These are phyloP conservation scores for Drosophila austrosaltans DNA, from an alignment of 2,888 invertebrate species.

Conservation along the genomic window DNA sequence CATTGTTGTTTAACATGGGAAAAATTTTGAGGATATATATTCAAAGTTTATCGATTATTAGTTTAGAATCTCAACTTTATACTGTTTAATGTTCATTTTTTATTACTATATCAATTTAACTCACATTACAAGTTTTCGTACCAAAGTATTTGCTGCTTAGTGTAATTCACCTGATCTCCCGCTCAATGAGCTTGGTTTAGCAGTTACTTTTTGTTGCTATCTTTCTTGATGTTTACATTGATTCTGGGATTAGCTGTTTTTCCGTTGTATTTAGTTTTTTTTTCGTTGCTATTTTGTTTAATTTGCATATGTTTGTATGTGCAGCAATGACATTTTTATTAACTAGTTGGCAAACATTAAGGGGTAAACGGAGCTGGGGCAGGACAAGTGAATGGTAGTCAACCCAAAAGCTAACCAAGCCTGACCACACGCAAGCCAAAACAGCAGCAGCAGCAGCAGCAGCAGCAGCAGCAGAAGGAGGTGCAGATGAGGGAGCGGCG, in stretches of 20 bases:
- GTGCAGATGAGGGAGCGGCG: too few species aligned
- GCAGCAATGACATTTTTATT: slow-evolving; percentile 72
- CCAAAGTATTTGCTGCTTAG: slow-evolving; percentile 32
- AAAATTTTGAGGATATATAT: too few species aligned
- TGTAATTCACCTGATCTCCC: slow-evolving; percentile 71
- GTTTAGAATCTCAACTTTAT: too few species aligned
- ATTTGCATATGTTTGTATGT: slow-evolving; percentile 67
- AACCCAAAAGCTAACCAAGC: slow-evolving; percentile 60
- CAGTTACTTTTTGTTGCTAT: slow-evolving; percentile 41
- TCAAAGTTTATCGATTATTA: too few species aligned
- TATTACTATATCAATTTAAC: too few species aligned
- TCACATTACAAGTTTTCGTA: background rate
- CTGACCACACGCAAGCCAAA: slow-evolving; percentile 68
- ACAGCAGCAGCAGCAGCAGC: slow-evolving; percentile 22
- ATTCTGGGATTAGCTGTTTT: slow-evolving; percentile 61
- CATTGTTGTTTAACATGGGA: too few species aligned
- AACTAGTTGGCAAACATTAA: slow-evolving; percentile 44
- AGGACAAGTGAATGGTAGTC: slow-evolving; percentile 24
- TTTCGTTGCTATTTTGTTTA: slow-evolving; percentile 34
- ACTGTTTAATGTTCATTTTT: too few species aligned
- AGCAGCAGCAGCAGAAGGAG: background rate
- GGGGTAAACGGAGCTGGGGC: slow-evolving; percentile 17
- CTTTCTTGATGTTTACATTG: slow-evolving; percentile 66
- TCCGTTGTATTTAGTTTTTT: slow-evolving; percentile 19
- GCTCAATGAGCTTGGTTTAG: slow-evolving; percentile 36